phyloP scores from a whole-genome alignment of 2,797 vertebrate species.

The Apogon talboti region DNA sequence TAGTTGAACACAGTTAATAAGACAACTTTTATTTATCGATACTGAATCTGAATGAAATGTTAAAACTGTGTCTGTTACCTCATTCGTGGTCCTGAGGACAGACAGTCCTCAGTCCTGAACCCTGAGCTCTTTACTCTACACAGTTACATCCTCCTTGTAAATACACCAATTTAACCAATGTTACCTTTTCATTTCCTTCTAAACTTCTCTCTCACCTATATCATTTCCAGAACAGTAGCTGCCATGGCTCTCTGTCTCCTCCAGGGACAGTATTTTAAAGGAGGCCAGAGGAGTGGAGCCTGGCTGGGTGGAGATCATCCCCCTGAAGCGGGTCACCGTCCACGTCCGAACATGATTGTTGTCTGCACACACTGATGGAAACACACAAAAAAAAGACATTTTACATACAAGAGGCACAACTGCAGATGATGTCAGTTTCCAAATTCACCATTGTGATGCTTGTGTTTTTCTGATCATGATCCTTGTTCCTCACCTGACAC shows the following conservation, averaged over 20 bases:
- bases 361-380: conserved; percentile 91
- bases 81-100: too few relatives aligned
- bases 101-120: too few relatives aligned
- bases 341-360: conserved; percentile 97
- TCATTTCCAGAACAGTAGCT: conserved; percentile 97
- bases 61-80: too few relatives aligned
- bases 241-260: conserved; percentile 95
- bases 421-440: too few relatives aligned
- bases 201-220: conserved; percentile 85
- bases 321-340: conserved; percentile 97
- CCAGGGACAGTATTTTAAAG: conserved; percentile 96
- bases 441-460: too few relatives aligned
- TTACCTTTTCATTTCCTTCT: background rate
- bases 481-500: conserved; percentile 88
- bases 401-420: background rate
- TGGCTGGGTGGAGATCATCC: conserved; percentile 99
- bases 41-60: background rate
- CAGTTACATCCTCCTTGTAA: background rate
- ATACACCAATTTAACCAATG: background rate
- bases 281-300: conserved; percentile 97
- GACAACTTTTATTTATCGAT: background rate
- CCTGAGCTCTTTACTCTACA: background rate
- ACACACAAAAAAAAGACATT: conserved; percentile 14
- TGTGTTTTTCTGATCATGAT: background rate
- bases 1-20: conserved; percentile 1